phyloP scores from a whole-genome alignment of 2,888 invertebrate genomes.

The Diarsia brunnea region DNA sequence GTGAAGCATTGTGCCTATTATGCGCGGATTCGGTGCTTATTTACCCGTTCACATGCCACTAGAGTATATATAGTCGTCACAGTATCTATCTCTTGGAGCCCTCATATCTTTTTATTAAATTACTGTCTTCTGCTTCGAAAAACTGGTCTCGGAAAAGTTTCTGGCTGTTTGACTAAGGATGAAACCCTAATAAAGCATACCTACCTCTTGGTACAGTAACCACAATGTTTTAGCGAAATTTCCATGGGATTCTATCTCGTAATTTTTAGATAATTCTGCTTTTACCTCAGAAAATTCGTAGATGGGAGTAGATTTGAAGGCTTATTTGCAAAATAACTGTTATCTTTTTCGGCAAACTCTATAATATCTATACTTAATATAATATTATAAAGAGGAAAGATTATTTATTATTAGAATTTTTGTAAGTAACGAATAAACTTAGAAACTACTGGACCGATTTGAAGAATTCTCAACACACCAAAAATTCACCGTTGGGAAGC shows the following conservation, averaged over 20 bases:
- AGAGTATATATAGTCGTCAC: conserved; percentile 60
- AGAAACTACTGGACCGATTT: too few species aligned
- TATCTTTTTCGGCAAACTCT: background rate
- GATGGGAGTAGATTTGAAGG: background rate
- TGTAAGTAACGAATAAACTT: too few species aligned
- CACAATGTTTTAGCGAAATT: conserved; percentile 1
- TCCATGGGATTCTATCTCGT: background rate
- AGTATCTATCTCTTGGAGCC: conserved; percentile 57
- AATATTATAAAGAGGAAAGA: too few species aligned
- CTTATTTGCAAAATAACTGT: background rate
- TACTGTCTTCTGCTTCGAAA: conserved; percentile 13
- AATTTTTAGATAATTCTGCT: conserved; percentile 2
- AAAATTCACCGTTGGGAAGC: too few species aligned
- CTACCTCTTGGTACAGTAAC: conserved; percentile 39
- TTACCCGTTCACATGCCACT: conserved; percentile 82
- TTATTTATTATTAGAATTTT: too few species aligned
- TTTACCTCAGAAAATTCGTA: conserved; percentile 1
- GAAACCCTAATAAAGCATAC: conserved; percentile 44
- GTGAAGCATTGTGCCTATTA: conserved; percentile 88
- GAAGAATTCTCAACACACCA: too few species aligned
- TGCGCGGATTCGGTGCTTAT: conserved; percentile 85
- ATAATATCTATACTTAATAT: background rate
- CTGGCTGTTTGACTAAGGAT: conserved; percentile 1
- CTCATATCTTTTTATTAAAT: conserved; percentile 35
- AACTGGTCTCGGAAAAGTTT: background rate